phyloP scores from a whole-genome alignment of 2,113 vertebrate species.

The Etia nguti region DNA sequence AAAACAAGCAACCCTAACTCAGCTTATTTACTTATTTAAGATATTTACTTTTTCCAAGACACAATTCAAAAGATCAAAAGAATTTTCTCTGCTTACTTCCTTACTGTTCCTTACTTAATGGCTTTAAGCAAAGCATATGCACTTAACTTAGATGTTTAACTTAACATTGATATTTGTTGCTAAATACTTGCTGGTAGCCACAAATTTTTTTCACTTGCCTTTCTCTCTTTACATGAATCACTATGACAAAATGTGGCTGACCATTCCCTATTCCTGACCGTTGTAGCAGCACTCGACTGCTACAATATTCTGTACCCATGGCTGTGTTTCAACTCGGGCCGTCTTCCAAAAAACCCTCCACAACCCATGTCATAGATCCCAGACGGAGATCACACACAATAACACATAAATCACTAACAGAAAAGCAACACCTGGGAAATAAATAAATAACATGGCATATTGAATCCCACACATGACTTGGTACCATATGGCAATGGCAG shows the following conservation, averaged over 20 bases:
- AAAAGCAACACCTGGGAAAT: slow-evolving; percentile 64
- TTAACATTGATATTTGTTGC: not conserved
- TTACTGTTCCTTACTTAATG: no score
- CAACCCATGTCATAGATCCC: slow-evolving; percentile 43
- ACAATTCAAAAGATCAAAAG: not conserved
- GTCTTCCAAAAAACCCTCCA: slow-evolving; percentile 23
- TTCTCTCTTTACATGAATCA: not conserved
- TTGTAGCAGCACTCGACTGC: not conserved
- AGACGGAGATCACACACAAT: slow-evolving; percentile 53
- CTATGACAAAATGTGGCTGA: not conserved
- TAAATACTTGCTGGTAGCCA: not conserved
- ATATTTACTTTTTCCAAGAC: not conserved
- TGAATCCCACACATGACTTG: slow-evolving; percentile 47
- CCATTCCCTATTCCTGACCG: not conserved
- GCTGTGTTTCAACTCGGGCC: slow-evolving; percentile 32
- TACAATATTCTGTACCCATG: slow-evolving; percentile 8
- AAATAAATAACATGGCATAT: slow-evolving; percentile 60
- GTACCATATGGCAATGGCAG: slow-evolving; percentile 48
- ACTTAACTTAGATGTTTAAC: not conserved
- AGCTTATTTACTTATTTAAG: not conserved
- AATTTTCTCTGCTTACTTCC: not conserved
- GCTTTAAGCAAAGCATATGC: not conserved
- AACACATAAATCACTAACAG: slow-evolving; percentile 56
- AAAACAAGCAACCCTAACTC: not conserved
- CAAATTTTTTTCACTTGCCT: not conserved